Base-by-base conservation (phyloP, 2,113 vertebrate genomes). In the Prochilodus magdalenae region DNA sequence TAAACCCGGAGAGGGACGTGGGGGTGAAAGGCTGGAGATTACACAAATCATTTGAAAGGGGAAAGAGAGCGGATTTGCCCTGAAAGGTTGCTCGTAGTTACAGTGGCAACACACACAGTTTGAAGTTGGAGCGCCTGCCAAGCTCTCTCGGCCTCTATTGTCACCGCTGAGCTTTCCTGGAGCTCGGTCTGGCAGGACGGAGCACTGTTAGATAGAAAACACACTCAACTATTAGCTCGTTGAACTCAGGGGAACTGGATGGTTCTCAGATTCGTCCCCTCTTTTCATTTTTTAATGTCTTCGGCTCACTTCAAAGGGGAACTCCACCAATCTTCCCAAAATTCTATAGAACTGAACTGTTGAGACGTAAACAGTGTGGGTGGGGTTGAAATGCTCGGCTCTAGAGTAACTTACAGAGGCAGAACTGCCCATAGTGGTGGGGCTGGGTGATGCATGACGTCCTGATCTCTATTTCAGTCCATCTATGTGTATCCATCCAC, bases 21-120 rank as follows among this genome's bases (percentile, higher is more conserved):
- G 40, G 65, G 62, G 53, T 8, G 30, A 72, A 75, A 30, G 51
- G 66, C 24, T 14, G 20, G 63, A 63, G 74, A 86, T 84, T 29
- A 84, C 78, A 84, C 83, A 81, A 78, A 85, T 73, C 59, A 77
- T 26, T 22, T 36, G 57, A 85, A 81, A 15, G 51, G 77, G n/a
- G 75, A 67, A 81, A 72, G 65, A 76, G 85, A 84, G 82, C 85
- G 79, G 85, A 84, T 89, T 88, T 77, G 77, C 80, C 71, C 84
- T 90, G 83, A 91, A 92, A 88, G 87, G 90, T 93, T 91, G 89
- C 85, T 79, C 74, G 20, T 82, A 86, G 90, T 89, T 73, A 90
- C 89, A 82, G 78, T 76, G 53, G 74, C 83, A 86, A 89, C 86
- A 89, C 75, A 89, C 80, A 79, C 89, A 86, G 82, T 89, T 81